These are phyloP conservation scores for Nasonia oneida DNA, from an alignment of 2,888 invertebrate genomes.

Conservation along the genomic window DNA sequence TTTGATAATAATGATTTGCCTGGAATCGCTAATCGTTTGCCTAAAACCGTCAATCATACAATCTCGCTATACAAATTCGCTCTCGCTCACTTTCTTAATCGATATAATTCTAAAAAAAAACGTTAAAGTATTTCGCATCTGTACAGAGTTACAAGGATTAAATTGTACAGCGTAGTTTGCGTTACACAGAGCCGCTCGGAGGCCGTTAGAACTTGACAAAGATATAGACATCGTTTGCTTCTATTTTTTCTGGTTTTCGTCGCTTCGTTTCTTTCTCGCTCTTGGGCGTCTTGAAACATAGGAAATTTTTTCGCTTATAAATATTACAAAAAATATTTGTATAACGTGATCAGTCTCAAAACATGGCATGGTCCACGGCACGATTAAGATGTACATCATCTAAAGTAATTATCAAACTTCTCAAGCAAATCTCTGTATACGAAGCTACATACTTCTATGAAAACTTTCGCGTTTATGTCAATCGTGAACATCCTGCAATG, in stretches of 20 bases:
- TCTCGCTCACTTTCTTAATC: conserved; percentile 19
- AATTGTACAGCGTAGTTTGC: conserved; percentile 54
- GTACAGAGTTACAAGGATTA: conserved; percentile 58
- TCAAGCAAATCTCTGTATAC: conserved; percentile 61
- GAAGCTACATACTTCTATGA: conserved; percentile 50
- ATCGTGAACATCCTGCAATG: conserved; percentile 53
- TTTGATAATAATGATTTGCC: conserved; percentile 33
- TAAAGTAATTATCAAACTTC: conserved; percentile 57
- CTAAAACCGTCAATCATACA: conserved; percentile 46
- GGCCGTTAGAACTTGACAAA: conserved; percentile 50
- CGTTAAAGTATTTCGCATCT: conserved; percentile 53
- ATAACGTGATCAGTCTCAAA: conserved; percentile 61
- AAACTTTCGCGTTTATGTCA: conserved; percentile 11
- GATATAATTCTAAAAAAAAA: conserved; percentile 48
- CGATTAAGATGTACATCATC: conserved; percentile 57
- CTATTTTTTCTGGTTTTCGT: conserved; percentile 5
- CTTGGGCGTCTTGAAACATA: conserved; percentile 45
- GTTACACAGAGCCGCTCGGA: conserved; percentile 58
- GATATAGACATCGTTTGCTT: conserved; percentile 35
- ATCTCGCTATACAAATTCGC: conserved; percentile 40
- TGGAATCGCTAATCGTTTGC: conserved; percentile 40
- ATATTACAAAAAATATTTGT: conserved; percentile 61
- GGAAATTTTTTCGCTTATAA: conserved; percentile 55
- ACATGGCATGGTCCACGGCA: conserved; percentile 62
- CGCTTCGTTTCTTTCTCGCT: conserved; percentile 1